These are phyloP conservation scores for Propithecus deckenii DNA, from an alignment of 2,797 vertebrate species.

Conservation along the genomic window DNA sequence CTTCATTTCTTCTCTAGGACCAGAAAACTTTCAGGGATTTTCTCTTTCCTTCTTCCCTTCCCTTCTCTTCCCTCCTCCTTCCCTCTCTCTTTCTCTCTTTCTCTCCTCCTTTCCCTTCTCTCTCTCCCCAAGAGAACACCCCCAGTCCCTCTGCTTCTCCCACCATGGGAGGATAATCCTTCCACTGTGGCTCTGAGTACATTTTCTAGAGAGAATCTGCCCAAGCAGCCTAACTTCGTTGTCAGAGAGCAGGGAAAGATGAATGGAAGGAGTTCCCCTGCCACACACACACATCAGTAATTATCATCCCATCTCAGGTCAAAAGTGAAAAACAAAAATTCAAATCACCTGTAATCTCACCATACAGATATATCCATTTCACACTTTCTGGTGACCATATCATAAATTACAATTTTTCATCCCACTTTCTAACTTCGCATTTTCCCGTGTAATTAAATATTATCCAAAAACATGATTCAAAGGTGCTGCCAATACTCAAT, in stretches of 20 bases:
- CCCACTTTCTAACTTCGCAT: not conserved
- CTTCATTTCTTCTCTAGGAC: not conserved
- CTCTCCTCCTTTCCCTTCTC: too few relatives aligned
- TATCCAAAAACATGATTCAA: not conserved
- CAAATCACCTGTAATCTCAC: not conserved
- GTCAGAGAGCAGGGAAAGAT: not conserved
- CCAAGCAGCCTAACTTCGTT: not conserved
- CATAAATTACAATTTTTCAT: not conserved
- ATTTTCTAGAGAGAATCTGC: not conserved
- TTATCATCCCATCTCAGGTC: not conserved
- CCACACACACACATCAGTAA: not conserved
- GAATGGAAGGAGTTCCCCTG: not conserved
- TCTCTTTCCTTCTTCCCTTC: not conserved
- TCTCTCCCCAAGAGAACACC: not conserved
- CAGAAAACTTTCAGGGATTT: not conserved
- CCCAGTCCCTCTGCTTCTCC: not conserved
- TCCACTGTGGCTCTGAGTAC: not conserved
- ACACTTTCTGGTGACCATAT: not conserved
- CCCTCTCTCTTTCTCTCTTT: too few relatives aligned
- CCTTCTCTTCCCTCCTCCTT: fast-evolving
- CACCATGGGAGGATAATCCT: not conserved
- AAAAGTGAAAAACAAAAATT: slow-evolving; percentile 27
- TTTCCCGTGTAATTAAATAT: slow-evolving; percentile 24
- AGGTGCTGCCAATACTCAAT: not conserved
- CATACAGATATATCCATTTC: not conserved